A percentile compares a stretch with the other conserved stretches of the same genome.
These are phyloP conservation scores for Philonicus albiceps DNA, from an alignment of 2,888 invertebrate species.

Conservation along the genomic window DNA sequence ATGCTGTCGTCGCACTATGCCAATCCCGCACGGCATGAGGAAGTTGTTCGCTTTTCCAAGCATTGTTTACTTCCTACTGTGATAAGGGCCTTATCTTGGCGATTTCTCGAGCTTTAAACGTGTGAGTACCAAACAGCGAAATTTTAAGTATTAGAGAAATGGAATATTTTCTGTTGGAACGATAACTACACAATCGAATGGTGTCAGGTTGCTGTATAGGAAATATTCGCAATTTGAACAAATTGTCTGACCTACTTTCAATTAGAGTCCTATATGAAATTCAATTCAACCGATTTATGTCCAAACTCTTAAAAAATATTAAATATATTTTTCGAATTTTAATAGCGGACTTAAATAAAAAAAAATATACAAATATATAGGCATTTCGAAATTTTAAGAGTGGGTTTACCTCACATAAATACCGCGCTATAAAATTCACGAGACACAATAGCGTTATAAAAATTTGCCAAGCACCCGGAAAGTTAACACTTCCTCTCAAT, in stretches of 20 bases:
- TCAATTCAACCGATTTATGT: not conserved
- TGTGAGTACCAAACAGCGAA: not conserved
- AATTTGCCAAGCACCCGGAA: not conserved
- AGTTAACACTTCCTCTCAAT: not conserved
- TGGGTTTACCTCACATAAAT: not conserved
- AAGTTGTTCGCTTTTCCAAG: not conserved
- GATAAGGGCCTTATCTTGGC: slow-evolving; percentile 22
- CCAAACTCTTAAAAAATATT: not conserved
- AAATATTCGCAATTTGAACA: not conserved
- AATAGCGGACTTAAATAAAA: not conserved
- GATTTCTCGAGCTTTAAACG: not conserved
- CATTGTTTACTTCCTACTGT: slow-evolving; percentile 27
- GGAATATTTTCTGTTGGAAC: not conserved
- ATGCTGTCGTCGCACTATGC: not conserved
- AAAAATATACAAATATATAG: not conserved
- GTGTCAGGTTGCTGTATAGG: not conserved
- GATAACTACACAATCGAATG: not conserved
- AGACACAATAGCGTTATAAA: not conserved
- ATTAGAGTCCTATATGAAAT: no score
- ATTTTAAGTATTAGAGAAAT: not conserved
- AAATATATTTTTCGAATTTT: not conserved
- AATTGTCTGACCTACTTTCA: not conserved
- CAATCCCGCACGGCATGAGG: not conserved
- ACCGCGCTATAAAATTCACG: not conserved
- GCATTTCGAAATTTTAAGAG: not conserved